phyloP scores from a whole-genome alignment of 2,888 invertebrate genomes.

The Ischnura elegans region DNA sequence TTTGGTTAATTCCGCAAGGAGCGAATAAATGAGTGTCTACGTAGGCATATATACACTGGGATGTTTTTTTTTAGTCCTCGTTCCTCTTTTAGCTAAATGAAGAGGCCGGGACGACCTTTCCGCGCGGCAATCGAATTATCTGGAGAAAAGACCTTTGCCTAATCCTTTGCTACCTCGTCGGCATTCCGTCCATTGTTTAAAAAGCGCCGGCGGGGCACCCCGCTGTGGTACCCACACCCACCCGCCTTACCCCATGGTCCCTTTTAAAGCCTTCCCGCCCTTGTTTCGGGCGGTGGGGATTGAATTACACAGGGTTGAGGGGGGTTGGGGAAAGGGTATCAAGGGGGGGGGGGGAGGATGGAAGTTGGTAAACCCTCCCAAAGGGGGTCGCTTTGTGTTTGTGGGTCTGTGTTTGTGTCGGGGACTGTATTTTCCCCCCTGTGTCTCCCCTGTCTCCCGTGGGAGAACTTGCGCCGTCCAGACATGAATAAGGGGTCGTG shows the following conservation, averaged over 20 bases:
- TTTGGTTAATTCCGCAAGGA: background rate
- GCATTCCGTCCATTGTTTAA: conserved; percentile 8
- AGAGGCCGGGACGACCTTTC: background rate
- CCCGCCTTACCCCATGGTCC: background rate
- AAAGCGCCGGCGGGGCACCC: background rate
- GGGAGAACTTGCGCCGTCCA: no score
- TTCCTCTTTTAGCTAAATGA: background rate
- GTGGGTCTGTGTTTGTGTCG: no score
- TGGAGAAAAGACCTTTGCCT: background rate
- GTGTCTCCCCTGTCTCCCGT: no score
- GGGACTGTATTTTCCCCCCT: no score
- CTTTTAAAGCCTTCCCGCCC: background rate
- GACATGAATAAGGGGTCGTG: background rate
- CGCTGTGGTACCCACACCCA: background rate
- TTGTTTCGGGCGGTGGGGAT: background rate
- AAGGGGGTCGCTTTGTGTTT: no score
- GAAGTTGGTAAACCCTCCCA: background rate
- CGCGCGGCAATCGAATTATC: background rate
- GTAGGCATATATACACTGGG: no score
- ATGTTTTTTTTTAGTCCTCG: background rate
- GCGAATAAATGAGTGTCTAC: background rate
- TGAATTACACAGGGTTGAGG: background rate
- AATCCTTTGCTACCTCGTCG: background rate
- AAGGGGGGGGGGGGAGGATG: background rate
- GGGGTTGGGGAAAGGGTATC: background rate